Percentiles rank a stretch among this genome's conserved stretches.
Evolutionary conservation across 2,113 vertebrate genomes (phyloP).

Genomic region (Clarias macrocephalus): DNA sequence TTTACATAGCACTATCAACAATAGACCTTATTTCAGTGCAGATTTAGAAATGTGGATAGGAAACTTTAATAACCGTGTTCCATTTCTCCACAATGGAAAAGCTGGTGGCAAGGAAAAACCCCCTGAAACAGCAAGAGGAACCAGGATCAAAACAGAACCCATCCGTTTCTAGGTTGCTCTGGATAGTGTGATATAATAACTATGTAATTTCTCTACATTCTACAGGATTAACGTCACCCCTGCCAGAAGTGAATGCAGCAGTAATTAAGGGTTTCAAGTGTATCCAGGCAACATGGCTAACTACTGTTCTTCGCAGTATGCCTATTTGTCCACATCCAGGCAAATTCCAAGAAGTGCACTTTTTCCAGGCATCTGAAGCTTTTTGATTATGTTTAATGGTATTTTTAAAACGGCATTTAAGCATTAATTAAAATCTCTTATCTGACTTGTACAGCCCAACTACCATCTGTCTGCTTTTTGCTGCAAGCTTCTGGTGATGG

Average conservation of each 20-base stretch:
- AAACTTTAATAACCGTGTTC: neutral
- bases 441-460: neutral
- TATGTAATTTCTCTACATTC: too few relatives aligned
- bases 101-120: neutral
- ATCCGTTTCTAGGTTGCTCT: too few relatives aligned
- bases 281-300: neutral
- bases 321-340: neutral
- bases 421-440: neutral
- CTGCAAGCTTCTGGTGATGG: neutral
- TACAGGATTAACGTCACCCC: too few relatives aligned
- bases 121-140: neutral
- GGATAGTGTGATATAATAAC: too few relatives aligned
- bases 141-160: too few relatives aligned
- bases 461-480: neutral
- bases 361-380: neutral
- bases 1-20: too few relatives aligned
- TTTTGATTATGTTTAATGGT: neutral
- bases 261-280: neutral
- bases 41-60: neutral
- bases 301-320: neutral
- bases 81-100: neutral
- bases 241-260: too few relatives aligned
- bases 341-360: neutral
- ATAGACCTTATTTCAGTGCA: neutral
- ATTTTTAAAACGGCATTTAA: neutral